These are phyloP conservation scores for Sialis fuliginosa DNA, from an alignment of 2,888 invertebrate species.

Conservation along the genomic window DNA sequence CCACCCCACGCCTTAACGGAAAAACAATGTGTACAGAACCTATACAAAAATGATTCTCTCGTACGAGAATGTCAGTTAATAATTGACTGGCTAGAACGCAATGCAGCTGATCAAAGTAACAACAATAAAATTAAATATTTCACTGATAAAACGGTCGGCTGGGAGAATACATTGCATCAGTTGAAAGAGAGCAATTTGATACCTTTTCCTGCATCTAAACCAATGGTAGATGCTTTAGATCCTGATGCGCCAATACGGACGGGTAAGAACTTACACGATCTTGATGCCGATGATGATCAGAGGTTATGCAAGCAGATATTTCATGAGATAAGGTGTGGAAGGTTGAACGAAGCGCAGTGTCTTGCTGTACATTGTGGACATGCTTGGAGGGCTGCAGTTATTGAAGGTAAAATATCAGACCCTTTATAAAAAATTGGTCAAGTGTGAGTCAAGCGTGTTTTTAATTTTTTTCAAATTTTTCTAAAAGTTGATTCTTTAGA, in stretches of 20 bases:
- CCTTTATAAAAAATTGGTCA: too few relatives aligned
- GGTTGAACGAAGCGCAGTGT: slow-evolving; percentile 67
- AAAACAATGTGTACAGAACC: slow-evolving; percentile 33
- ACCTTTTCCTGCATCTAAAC: slow-evolving; percentile 36
- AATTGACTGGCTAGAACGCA: slow-evolving; percentile 84
- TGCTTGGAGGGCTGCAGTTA: slow-evolving; percentile 75
- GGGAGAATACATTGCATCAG: slow-evolving; percentile 83
- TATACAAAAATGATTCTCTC: slow-evolving; percentile 36
- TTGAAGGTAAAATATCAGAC: slow-evolving; percentile 36
- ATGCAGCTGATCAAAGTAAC: slow-evolving; percentile 39
- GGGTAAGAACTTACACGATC: slow-evolving; percentile 60
- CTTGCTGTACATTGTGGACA: slow-evolving; percentile 76
- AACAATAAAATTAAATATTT: slow-evolving; percentile 44
- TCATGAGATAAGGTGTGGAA: slow-evolving; percentile 66
- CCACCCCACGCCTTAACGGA: slow-evolving; percentile 33
- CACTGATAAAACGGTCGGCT: slow-evolving; percentile 66
- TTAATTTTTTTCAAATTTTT: too few relatives aligned
- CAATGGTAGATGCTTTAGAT: slow-evolving; percentile 55
- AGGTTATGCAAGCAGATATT: slow-evolving; percentile 44
- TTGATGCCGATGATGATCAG: slow-evolving; percentile 69
- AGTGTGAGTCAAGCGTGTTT: too few relatives aligned
- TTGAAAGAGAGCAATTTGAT: slow-evolving; percentile 35
- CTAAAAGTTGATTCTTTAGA: too few relatives aligned
- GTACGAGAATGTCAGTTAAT: slow-evolving; percentile 61
- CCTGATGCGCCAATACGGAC: slow-evolving; percentile 79